Evolutionary conservation across 2,113 vertebrate species (phyloP).

Genomic region (Heliornis fulica): DNA sequence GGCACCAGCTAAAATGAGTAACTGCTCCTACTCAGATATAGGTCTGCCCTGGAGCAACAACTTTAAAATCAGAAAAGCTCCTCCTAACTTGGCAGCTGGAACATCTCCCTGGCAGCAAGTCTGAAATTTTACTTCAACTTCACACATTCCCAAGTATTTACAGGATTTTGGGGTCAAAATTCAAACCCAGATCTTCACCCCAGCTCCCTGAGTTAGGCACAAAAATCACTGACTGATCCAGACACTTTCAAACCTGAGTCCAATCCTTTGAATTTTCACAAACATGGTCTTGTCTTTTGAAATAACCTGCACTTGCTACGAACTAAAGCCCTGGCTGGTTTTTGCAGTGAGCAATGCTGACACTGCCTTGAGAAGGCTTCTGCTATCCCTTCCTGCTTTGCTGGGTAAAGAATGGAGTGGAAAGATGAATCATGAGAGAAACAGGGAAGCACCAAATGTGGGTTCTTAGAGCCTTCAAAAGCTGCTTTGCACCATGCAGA

Average conservation of each 20-base stretch:
- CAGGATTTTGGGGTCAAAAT: not conserved
- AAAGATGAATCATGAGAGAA: not conserved
- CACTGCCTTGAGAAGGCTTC: not conserved
- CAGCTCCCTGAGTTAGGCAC: not conserved
- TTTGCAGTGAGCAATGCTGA: not conserved
- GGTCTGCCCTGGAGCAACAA: not conserved
- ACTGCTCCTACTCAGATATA: not conserved
- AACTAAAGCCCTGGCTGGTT: not conserved
- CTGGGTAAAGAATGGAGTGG: not conserved
- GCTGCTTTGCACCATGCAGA: not conserved
- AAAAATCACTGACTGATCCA: not conserved
- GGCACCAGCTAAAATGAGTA: not conserved
- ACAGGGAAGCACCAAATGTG: not conserved
- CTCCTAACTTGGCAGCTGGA: not conserved
- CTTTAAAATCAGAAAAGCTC: not conserved
- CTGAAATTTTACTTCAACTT: not conserved
- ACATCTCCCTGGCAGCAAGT: not conserved
- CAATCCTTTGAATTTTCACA: not conserved
- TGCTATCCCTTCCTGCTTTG: not conserved
- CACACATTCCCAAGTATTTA: not conserved
- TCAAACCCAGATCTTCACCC: not conserved
- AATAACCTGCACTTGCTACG: not conserved
- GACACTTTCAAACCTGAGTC: not conserved
- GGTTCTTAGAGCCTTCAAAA: not conserved
- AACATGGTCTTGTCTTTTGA: not conserved